Base-by-base conservation (phyloP, 2,797 vertebrate species). In the Steatocranus sp. region DNA sequence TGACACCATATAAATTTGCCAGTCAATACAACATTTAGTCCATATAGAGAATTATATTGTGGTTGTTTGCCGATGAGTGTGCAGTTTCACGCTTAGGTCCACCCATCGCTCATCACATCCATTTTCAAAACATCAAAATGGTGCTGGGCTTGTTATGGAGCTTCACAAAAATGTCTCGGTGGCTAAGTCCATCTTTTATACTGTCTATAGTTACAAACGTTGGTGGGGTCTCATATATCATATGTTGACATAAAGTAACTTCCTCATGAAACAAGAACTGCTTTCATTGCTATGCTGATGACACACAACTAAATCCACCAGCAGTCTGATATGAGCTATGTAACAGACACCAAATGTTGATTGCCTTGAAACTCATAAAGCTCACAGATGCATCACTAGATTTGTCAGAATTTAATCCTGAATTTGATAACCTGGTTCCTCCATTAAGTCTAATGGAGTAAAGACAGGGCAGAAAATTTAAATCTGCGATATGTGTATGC, bases 401-500 rank as follows among this genome's bases (percentile, higher is more conserved):
- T 30, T 11, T 12, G 68, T 73, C 10, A 73, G 25, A 73, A 48
- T 68, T 73, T 73, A 73, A 73, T 48, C 25, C 15, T 73, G 23
- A 46, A n/a, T 48, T 48, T 73, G 17, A n/a, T 48, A 73, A 48
- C 41, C 41, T 30, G 25, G 41, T 48, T 46, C 15, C 66, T 73
- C 23, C 20, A 48, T 73, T 30, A 48, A 48, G 23, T 18, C 23
- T 48, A 73, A 73, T 30, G 10, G 2, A 49, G 38, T 56, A 20
- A 48, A 76, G 50, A 82, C 78, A 75, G 58, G 63, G 50, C 56
- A 58, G 50, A 81, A 38, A 77, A 20, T 83, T 83, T 66, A 20
- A 78, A 76, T 2, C 7, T 75, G 61, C 20, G 20, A 66, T 88
- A 81, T 84, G 49, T 84, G 81, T 80, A 87, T 90, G 83, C 74